Evolutionary conservation across 1,140 invertebrate genomes (phyloP).

Genomic region (Paraescarpia echinospica): DNA sequence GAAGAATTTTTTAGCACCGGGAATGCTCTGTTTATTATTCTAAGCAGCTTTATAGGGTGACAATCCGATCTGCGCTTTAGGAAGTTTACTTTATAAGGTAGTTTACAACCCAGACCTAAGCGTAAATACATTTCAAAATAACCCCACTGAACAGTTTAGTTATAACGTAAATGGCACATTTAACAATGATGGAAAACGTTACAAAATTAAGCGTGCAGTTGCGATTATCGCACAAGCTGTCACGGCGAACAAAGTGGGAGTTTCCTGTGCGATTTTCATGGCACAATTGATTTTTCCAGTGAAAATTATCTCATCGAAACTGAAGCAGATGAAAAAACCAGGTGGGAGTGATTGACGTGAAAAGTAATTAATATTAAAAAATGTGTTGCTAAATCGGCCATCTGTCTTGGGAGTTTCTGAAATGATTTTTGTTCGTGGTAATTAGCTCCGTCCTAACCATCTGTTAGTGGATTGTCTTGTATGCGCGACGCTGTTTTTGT

Average conservation of each 20-base stretch:
- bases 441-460: neutral
- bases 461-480: neutral
- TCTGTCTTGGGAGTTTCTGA: neutral
- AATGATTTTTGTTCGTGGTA: neutral
- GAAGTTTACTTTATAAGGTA: neutral
- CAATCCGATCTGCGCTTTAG: neutral
- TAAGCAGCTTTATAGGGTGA: neutral
- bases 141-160: neutral
- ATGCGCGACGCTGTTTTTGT: neutral
- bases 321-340: too few relatives aligned
- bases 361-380: neutral
- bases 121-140: neutral
- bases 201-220: neutral
- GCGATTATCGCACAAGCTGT: neutral
- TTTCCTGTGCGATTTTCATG: too few relatives aligned
- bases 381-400: neutral
- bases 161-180: neutral
- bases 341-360: neutral
- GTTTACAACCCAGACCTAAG: neutral
- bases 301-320: too few relatives aligned
- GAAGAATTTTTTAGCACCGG: neutral
- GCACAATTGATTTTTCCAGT: too few relatives aligned
- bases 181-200: neutral
- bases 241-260: neutral
- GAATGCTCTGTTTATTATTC: neutral